These are phyloP conservation scores for Alces alces DNA, from an alignment of 2,113 vertebrate species.

Conservation along the genomic window DNA sequence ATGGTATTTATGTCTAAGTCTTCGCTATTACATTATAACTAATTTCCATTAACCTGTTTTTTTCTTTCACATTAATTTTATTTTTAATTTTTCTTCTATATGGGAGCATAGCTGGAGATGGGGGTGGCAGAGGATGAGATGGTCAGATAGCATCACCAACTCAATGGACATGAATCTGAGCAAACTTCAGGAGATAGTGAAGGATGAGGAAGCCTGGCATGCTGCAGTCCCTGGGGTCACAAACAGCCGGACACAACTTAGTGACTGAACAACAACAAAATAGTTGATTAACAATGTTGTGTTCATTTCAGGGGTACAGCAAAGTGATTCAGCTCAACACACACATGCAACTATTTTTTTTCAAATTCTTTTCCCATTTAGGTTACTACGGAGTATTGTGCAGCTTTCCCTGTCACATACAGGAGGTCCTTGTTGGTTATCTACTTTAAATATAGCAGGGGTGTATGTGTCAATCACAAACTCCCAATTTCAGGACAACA, in stretches of 20 bases:
- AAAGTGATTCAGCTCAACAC: background rate
- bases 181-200: background rate
- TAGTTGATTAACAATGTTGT: background rate
- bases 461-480: fast-evolving
- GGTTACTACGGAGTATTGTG: background rate
- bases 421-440: background rate
- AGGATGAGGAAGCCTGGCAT: background rate
- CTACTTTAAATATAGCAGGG: background rate
- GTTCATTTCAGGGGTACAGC: background rate
- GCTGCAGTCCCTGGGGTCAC: background rate
- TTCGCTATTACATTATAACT: background rate
- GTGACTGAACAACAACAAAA: background rate
- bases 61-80: background rate
- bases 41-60: background rate
- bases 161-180: background rate
- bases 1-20: background rate
- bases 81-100: background rate
- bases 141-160: background rate
- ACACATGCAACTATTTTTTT: background rate
- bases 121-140: background rate
- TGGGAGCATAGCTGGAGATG: background rate
- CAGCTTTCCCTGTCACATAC: background rate
- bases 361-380: background rate
- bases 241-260: background rate
- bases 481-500: background rate